Evolutionary conservation across 37 sponge, comb jelly and placozoan genomes (phyloP).

Genomic region (Aplysina aerophoba): DNA sequence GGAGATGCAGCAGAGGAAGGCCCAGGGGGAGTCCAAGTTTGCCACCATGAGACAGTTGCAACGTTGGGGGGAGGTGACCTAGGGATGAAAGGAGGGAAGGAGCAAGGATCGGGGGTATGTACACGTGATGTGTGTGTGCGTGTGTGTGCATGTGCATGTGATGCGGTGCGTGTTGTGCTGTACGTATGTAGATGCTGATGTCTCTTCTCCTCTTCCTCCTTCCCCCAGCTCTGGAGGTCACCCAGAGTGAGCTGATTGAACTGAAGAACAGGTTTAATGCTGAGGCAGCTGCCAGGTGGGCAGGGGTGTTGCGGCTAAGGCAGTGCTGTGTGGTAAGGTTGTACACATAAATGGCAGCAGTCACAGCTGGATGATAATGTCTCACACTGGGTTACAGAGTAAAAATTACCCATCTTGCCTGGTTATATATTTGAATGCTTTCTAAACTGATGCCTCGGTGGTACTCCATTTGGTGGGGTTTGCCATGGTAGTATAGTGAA

Average conservation of each 20-base stretch:
- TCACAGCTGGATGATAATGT: too few relatives aligned
- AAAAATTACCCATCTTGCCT: too few relatives aligned
- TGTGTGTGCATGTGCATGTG: background rate
- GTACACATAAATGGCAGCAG: too few relatives aligned
- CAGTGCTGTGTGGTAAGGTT: too few relatives aligned
- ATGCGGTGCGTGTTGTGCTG: too few relatives aligned
- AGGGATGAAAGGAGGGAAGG: too few relatives aligned
- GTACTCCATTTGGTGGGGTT: too few relatives aligned
- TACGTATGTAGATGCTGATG: background rate
- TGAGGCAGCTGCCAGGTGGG: slow-evolving; percentile 78
- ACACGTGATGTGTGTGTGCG: slow-evolving; percentile 20
- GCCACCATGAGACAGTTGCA: slow-evolving; percentile 57
- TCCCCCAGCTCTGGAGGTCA: slow-evolving; percentile 75
- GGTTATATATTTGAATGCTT: too few relatives aligned
- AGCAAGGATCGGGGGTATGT: slow-evolving; percentile 17
- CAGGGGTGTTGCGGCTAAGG: background rate
- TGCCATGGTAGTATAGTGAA: too few relatives aligned
- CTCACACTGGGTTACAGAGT: too few relatives aligned
- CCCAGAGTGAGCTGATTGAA: slow-evolving; percentile 92
- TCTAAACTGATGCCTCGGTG: too few relatives aligned
- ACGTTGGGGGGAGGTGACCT: slow-evolving; percentile 52
- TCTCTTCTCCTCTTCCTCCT: background rate
- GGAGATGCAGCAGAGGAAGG: slow-evolving; percentile 14
- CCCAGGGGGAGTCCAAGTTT: slow-evolving; percentile 50
- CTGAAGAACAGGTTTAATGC: slow-evolving; percentile 91